These are phyloP conservation scores for Hecatera dysodea DNA, from an alignment of 2,888 invertebrate genomes.

Conservation along the genomic window DNA sequence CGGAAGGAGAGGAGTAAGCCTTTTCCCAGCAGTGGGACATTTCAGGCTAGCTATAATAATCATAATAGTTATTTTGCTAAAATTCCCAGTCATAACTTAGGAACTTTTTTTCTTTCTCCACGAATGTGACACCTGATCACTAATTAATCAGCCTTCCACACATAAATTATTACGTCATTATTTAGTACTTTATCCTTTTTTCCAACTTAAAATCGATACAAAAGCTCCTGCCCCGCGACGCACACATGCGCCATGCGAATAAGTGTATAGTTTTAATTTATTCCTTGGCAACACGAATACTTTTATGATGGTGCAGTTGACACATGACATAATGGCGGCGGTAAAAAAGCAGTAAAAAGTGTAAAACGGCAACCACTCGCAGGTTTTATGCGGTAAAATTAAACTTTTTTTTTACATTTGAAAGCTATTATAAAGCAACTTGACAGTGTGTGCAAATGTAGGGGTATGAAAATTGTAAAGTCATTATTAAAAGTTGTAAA, in stretches of 20 bases:
- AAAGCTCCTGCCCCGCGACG: slow-evolving; percentile 8
- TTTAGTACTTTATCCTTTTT: slow-evolving; percentile 35
- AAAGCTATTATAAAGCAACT: slow-evolving; percentile 36
- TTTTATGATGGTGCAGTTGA: slow-evolving; percentile 78
- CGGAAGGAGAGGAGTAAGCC: too few relatives aligned
- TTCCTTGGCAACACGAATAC: slow-evolving; percentile 76
- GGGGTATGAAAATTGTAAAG: neutral
- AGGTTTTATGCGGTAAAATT: slow-evolving; percentile 57
- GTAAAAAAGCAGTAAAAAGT: slow-evolving; percentile 63
- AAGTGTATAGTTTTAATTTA: slow-evolving; percentile 73
- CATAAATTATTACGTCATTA: slow-evolving; percentile 36
- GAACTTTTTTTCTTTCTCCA: neutral
- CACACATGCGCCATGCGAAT: slow-evolving; percentile 21
- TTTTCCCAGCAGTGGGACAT: too few relatives aligned
- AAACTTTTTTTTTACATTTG: slow-evolving; percentile 46
- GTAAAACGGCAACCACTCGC: slow-evolving; percentile 62
- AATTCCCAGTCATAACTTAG: slow-evolving; percentile 11
- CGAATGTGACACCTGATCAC: slow-evolving; percentile 6
- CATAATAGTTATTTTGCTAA: slow-evolving; percentile 15
- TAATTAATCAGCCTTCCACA: slow-evolving; percentile 31
- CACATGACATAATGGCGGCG: slow-evolving; percentile 75
- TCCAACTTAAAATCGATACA: slow-evolving; percentile 35
- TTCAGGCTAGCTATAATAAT: too few relatives aligned
- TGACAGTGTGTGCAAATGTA: slow-evolving; percentile 14
- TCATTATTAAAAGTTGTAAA: slow-evolving; percentile 11